Percentiles rank a stretch among this genome's conserved stretches.
phyloP scores from a whole-genome alignment of 1,140 invertebrate species.

The Pseudoatta argentina region DNA sequence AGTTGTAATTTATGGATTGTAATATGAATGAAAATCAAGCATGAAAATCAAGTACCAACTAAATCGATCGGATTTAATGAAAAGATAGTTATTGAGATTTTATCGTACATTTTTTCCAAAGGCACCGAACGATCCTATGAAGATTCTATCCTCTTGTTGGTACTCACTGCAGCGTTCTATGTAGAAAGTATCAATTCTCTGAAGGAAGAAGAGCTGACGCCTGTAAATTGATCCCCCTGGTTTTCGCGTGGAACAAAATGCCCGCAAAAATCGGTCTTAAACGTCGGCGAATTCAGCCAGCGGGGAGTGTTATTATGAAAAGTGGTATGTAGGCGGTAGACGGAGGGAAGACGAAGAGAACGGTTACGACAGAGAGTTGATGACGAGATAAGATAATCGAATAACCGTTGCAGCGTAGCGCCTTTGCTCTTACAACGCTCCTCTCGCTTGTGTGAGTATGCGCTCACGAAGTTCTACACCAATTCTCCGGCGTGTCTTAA shows the following conservation, averaged over 20 bases:
- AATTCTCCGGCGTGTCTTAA: conserved; percentile 64
- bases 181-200: conserved; percentile 21
- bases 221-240: conserved; percentile 36
- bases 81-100: conserved; percentile 5
- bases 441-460: conserved; percentile 23
- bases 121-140: not conserved
- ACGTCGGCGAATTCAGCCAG: conserved; percentile 29
- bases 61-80: not conserved
- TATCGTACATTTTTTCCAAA: not conserved
- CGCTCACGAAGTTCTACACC: conserved; percentile 34
- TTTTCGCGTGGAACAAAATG: conserved; percentile 57
- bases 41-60: conserved; percentile 15
- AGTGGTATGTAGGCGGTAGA: conserved; percentile 32
- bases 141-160: not conserved
- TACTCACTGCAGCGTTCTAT: not conserved
- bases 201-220: conserved; percentile 16
- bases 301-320: conserved; percentile 58
- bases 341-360: conserved; percentile 21
- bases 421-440: conserved; percentile 48
- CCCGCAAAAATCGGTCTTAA: conserved; percentile 52
- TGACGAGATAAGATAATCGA: conserved; percentile 73
- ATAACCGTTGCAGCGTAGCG: conserved; percentile 64
- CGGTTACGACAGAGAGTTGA: conserved; percentile 66
- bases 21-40: not conserved
- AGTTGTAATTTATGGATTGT: conserved; percentile 3